Evolutionary conservation across 1,140 invertebrate genomes (phyloP).

Genomic region (Anastrepha obliqua): DNA sequence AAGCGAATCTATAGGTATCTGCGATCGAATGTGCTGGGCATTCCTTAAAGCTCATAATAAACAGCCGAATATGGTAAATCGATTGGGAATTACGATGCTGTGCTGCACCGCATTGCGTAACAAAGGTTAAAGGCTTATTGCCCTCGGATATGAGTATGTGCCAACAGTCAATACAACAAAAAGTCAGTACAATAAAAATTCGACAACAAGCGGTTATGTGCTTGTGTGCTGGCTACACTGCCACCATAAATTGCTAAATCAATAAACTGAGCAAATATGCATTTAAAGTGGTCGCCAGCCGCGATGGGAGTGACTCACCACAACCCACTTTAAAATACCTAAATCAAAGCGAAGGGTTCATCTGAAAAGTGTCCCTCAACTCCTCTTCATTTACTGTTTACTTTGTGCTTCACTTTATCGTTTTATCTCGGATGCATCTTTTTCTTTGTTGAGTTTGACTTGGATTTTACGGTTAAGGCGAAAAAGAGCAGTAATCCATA

Average conservation of each 20-base stretch:
- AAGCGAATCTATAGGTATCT: not conserved
- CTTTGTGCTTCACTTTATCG: not conserved
- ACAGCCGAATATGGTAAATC: not conserved
- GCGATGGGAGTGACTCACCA: not conserved
- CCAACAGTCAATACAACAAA: not conserved
- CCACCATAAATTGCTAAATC: constrained; percentile 18
- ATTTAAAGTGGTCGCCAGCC: not conserved
- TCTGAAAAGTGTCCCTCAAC: not conserved
- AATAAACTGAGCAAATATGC: not conserved
- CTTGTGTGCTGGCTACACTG: not conserved
- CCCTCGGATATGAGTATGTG: not conserved
- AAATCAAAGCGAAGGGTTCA: not conserved
- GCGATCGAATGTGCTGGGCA: not conserved
- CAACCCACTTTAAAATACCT: not conserved
- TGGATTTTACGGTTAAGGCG: not conserved
- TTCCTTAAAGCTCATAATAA: constrained; percentile 3
- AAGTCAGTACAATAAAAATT: constrained; percentile 29
- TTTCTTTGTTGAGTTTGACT: not conserved
- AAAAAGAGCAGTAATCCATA: not conserved
- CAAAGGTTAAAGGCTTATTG: not conserved
- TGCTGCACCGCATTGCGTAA: not conserved
- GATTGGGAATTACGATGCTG: not conserved
- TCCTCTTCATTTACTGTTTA: not conserved
- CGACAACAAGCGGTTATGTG: not conserved
- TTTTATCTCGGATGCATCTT: not conserved